Conservation (phyloP, 2,888 invertebrate species). For the Sycophila texana region DNA sequence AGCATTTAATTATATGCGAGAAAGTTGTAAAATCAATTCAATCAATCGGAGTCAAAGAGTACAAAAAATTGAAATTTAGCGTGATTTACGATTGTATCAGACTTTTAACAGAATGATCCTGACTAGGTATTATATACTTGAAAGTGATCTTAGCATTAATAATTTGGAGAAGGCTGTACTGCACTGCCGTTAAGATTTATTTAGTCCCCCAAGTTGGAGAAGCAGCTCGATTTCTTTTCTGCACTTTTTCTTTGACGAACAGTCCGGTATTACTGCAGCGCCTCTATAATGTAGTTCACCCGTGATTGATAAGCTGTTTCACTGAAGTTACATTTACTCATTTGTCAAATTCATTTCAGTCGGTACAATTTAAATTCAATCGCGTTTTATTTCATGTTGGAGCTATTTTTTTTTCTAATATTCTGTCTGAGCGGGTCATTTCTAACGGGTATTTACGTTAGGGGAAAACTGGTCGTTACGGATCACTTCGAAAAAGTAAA, state of each 20-base stretch:
- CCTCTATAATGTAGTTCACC: constrained; percentile 49
- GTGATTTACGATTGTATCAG: not conserved
- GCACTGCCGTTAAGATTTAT: constrained; percentile 32
- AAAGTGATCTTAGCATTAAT: constrained; percentile 25
- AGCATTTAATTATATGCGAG: no score
- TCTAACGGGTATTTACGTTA: not conserved
- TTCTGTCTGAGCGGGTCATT: not conserved
- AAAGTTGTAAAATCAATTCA: no score
- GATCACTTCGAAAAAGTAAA: not conserved
- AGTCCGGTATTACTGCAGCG: constrained; percentile 26
- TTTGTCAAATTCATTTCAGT: constrained; percentile 34
- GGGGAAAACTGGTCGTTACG: not conserved
- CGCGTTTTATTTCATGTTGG: constrained; percentile 5
- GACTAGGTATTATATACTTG: not conserved
- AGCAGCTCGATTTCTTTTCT: constrained; percentile 31
- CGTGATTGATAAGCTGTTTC: constrained; percentile 47
- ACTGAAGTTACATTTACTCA: constrained; percentile 38
- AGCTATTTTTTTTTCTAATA: not conserved
- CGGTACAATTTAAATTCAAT: not conserved
- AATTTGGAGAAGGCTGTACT: constrained; percentile 18
- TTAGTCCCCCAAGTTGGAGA: constrained; percentile 38
- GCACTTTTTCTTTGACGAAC: constrained; percentile 30
- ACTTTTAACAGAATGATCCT: constrained; percentile 17
- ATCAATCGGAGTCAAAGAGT: no score
- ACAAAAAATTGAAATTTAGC: not conserved